These are phyloP conservation scores for Pollenia angustigena DNA, from an alignment of 2,888 invertebrate species.

Conservation along the genomic window DNA sequence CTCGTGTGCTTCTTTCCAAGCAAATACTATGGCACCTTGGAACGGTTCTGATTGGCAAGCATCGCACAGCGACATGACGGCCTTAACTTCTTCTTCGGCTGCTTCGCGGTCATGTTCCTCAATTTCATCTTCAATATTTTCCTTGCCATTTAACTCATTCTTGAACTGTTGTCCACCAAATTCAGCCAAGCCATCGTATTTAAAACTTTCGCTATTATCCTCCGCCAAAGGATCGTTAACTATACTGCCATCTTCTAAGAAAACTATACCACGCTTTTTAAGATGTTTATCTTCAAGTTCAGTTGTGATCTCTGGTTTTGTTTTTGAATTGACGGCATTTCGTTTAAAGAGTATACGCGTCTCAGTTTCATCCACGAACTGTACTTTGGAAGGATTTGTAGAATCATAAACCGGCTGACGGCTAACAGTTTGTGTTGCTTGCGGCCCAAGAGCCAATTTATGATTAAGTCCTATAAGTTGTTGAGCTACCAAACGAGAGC, in stretches of 20 bases:
- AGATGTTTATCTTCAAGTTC: constrained; percentile 77
- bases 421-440: constrained; percentile 59
- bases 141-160: constrained; percentile 85
- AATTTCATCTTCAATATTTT: constrained; percentile 83
- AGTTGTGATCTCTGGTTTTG: constrained; percentile 19
- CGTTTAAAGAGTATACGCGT: constrained; percentile 81
- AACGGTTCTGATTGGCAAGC: constrained; percentile 92
- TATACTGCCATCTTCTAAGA: constrained; percentile 88
- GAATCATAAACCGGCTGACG: constrained; percentile 58
- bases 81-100: constrained; percentile 92
- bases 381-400: constrained; percentile 86
- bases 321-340: constrained; percentile 62
- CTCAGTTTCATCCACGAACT: constrained; percentile 86
- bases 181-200: constrained; percentile 87
- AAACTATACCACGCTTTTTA: constrained; percentile 88
- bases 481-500: constrained; percentile 86
- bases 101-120: constrained; percentile 91
- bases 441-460: constrained; percentile 33
- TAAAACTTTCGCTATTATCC: constrained; percentile 58
- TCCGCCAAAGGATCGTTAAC: constrained; percentile 86
- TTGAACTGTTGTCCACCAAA: constrained; percentile 89
- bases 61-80: constrained; percentile 91
- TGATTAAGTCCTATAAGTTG: constrained; percentile 84
- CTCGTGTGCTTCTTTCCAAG: constrained; percentile 87
- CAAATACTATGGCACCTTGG: constrained; percentile 90